Conservation (phyloP, 2,113 vertebrate species). For the Megaceryle torquata region DNA sequence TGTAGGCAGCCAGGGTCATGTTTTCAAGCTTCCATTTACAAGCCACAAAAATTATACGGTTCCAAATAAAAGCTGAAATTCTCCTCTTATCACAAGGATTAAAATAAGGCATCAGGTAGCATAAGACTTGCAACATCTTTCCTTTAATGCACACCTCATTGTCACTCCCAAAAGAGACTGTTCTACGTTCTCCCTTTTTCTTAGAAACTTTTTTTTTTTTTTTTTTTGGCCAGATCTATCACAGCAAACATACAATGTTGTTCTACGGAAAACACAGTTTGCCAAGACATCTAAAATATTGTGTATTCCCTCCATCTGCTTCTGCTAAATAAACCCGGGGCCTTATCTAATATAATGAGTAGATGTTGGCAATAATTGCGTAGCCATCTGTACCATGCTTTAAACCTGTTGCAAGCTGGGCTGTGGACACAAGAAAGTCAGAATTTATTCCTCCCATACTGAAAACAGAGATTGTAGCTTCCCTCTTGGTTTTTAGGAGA, state of each 20-base stretch:
- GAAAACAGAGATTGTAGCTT: not conserved
- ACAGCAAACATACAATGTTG: slow-evolving; percentile 45
- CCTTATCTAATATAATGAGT: slow-evolving; percentile 62
- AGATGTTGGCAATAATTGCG: slow-evolving; percentile 62
- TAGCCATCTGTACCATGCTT: slow-evolving; percentile 33
- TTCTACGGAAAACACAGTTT: slow-evolving; percentile 60
- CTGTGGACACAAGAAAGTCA: not conserved
- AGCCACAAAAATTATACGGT: not conserved
- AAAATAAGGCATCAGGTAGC: not conserved
- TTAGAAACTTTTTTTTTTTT: not conserved
- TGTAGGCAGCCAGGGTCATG: not conserved
- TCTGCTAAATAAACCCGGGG: slow-evolving; percentile 63
- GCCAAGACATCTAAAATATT: slow-evolving; percentile 66
- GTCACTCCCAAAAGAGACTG: not conserved
- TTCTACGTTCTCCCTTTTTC: not conserved
- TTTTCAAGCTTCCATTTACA: not conserved
- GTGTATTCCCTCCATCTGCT: slow-evolving; percentile 68
- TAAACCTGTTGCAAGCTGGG: slow-evolving; percentile 57
- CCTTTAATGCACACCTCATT: not conserved
- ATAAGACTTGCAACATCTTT: not conserved
- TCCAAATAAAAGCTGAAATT: not conserved
- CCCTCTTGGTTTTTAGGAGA: not conserved
- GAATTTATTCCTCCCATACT: slow-evolving; percentile 9
- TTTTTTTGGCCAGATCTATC: slow-evolving; percentile 23
- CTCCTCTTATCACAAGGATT: not conserved